A percentile compares a stretch with the other conserved stretches of the same genome.
Evolutionary conservation across 2,797 vertebrate genomes (phyloP).

Genomic region (Poeciliopsis infans): DNA sequence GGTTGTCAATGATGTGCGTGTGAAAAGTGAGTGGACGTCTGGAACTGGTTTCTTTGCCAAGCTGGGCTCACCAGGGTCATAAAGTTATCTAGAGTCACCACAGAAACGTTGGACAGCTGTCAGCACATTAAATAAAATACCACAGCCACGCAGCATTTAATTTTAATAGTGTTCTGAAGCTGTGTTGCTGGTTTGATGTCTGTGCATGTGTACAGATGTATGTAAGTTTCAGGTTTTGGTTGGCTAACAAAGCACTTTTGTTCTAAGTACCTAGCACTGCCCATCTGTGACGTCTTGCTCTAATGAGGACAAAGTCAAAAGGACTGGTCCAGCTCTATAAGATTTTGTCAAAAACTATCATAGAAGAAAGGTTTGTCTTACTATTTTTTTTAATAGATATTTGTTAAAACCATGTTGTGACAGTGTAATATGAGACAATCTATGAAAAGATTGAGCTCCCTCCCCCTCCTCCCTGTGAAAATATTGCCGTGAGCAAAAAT

Average conservation of each 20-base stretch:
- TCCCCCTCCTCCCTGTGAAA: too few species aligned
- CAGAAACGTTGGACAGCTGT: constrained; percentile 70
- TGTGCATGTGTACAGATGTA: constrained; percentile 10
- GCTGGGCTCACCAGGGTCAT: constrained; percentile 48
- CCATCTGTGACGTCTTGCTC: constrained; percentile 21
- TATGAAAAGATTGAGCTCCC: too few species aligned
- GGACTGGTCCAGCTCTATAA: constrained; percentile 21
- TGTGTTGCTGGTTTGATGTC: neutral
- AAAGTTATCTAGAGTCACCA: constrained; percentile 66
- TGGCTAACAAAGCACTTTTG: constrained; percentile 58
- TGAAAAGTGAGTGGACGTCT: constrained; percentile 22
- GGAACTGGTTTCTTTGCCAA: constrained; percentile 59
- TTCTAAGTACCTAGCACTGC: constrained; percentile 30
- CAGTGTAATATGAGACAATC: too few species aligned
- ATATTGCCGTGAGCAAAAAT: too few species aligned
- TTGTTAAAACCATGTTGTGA: too few species aligned
- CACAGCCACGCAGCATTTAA: constrained; percentile 68
- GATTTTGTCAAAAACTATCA: constrained; percentile 34
- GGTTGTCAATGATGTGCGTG: constrained; percentile 18
- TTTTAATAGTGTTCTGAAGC: constrained; percentile 61
- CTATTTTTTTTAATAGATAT: neutral
- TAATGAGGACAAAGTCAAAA: constrained; percentile 25
- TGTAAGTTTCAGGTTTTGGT: constrained; percentile 12
- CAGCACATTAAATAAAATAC: constrained; percentile 73
- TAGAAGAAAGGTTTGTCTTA: constrained; percentile 43